A percentile compares a stretch with the other conserved stretches of the same genome.
Evolutionary conservation across 1,140 invertebrate species (phyloP).

Genomic region (Tetramorium simillimum): DNA sequence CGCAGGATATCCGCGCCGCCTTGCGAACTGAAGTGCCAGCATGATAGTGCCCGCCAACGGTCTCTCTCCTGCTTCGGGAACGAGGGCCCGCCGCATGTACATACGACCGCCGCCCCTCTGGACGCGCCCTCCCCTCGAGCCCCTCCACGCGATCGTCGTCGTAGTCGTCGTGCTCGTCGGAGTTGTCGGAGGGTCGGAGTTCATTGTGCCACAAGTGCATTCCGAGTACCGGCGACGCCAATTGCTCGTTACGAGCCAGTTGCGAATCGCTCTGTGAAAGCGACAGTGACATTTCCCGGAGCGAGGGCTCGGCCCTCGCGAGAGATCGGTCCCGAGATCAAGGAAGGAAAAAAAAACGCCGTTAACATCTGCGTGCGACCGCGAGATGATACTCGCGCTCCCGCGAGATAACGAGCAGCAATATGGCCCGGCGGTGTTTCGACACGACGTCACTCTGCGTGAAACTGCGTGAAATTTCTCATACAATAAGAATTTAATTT

Average conservation of each 20-base stretch:
- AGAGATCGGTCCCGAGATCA: conserved; percentile 15
- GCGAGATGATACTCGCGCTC: not conserved
- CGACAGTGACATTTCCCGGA: conserved; percentile 44
- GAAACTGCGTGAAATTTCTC: not conserved
- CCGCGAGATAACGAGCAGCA: not conserved
- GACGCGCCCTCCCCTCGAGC: not conserved
- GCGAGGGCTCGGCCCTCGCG: conserved; percentile 44
- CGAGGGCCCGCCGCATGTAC: conserved; percentile 3
- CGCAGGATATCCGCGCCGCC: conserved; percentile 65
- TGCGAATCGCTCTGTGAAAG: conserved; percentile 68
- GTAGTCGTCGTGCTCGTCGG: conserved; percentile 51
- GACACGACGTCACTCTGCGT: not conserved
- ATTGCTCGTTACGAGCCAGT: conserved; percentile 74
- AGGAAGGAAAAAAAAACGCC: not conserved
- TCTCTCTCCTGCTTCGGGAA: conserved; percentile 34
- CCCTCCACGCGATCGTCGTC: conserved; percentile 28
- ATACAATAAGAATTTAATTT: not conserved
- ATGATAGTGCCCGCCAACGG: not conserved
- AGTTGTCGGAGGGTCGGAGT: conserved; percentile 78
- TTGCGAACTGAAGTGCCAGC: conserved; percentile 41
- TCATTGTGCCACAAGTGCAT: conserved; percentile 82
- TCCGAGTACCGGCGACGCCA: conserved; percentile 74
- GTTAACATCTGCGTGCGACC: not conserved
- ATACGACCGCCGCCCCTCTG: conserved; percentile 42
- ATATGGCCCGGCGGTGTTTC: not conserved